Percentiles rank a stretch among this genome's conserved stretches.
phyloP scores from a whole-genome alignment of 2,888 invertebrate species.

The Eilema depressum region DNA sequence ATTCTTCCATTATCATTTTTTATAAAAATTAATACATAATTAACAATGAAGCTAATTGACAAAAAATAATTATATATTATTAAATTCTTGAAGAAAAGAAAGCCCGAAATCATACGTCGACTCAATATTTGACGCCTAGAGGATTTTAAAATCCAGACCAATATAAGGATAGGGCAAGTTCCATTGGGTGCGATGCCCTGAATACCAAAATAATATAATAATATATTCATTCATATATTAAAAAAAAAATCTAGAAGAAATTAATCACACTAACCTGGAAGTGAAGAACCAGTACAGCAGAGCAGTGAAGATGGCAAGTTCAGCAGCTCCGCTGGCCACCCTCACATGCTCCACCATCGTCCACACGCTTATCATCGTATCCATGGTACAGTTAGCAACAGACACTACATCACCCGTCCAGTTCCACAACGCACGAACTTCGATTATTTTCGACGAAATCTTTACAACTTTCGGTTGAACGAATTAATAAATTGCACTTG shows the following conservation, averaged over 20 bases:
- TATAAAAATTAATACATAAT: too few relatives aligned
- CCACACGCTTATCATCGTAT: constrained; percentile 82
- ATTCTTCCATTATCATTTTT: neutral
- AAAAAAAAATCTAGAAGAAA: neutral
- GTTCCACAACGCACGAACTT: constrained; percentile 66
- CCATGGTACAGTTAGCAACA: constrained; percentile 71
- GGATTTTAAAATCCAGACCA: too few relatives aligned
- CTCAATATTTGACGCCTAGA: too few relatives aligned
- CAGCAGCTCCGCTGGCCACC: constrained; percentile 87
- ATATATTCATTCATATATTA: too few relatives aligned
- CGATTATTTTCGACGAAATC: constrained; percentile 66
- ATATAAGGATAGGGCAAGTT: too few relatives aligned
- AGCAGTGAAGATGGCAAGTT: constrained; percentile 88
- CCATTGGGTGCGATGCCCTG: too few relatives aligned
- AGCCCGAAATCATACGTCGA: too few relatives aligned
- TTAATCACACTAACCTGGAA: constrained; percentile 79
- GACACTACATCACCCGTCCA: constrained; percentile 77
- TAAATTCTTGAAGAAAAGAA: neutral
- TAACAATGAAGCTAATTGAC: neutral
- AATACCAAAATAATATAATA: too few relatives aligned
- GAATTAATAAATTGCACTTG: constrained; percentile 42
- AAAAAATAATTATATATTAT: neutral
- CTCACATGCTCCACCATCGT: constrained; percentile 81
- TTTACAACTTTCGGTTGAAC: constrained; percentile 43
- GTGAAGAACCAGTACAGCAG: constrained; percentile 89